Percentiles rank a stretch among this genome's conserved stretches.
These are phyloP conservation scores for Coccyzus lansbergi DNA, from an alignment of 2,797 vertebrate species.

Conservation along the genomic window DNA sequence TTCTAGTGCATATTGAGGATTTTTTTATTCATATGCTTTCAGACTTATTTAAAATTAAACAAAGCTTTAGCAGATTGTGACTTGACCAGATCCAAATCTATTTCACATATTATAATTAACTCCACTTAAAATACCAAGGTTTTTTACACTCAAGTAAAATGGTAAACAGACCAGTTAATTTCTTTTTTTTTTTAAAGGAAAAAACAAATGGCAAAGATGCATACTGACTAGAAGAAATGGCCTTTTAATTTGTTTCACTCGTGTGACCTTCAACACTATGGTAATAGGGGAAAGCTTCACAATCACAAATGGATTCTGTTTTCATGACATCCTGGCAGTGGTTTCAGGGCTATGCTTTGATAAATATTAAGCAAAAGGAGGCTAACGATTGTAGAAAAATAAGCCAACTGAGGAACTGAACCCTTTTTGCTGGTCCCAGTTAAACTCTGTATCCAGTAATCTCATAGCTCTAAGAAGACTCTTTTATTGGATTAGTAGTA, in stretches of 20 bases:
- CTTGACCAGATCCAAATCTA: not conserved
- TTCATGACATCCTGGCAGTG: not conserved
- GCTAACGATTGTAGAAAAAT: not conserved
- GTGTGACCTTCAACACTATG: conserved; percentile 3
- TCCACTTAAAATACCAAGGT: not conserved
- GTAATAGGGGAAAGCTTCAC: conserved; percentile 11
- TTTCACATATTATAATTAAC: not conserved
- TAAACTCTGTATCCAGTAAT: not conserved
- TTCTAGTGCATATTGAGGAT: not conserved
- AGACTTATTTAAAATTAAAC: not conserved
- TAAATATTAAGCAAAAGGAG: not conserved
- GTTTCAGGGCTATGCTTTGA: not conserved
- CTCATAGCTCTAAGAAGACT: not conserved
- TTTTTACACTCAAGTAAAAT: conserved; percentile 3
- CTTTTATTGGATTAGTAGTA: not conserved
- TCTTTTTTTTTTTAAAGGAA: not conserved
- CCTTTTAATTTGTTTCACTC: conserved; percentile 32
- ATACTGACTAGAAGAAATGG: conserved; percentile 33
- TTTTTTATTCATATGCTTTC: not conserved
- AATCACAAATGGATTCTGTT: conserved; percentile 14
- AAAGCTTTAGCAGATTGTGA: not conserved
- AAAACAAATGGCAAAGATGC: conserved; percentile 9
- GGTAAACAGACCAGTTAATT: not conserved
- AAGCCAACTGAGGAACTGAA: not conserved
- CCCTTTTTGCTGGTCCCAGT: not conserved